phyloP scores from a whole-genome alignment of 2,113 vertebrate genomes.

The Atrichornis clamosus region DNA sequence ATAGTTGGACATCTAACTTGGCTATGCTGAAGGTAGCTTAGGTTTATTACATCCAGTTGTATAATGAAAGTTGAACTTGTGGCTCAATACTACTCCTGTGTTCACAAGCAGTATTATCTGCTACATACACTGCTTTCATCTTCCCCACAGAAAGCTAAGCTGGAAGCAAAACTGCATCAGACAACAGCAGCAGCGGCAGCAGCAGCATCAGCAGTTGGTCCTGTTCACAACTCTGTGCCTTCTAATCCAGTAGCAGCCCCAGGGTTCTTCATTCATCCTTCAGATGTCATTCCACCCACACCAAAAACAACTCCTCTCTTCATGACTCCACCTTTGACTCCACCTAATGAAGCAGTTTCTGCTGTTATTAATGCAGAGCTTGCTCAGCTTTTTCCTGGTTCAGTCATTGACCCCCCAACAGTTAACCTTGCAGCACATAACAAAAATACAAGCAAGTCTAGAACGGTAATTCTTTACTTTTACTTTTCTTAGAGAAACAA shows the following conservation, averaged over 20 bases:
- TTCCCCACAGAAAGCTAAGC: conserved; percentile 91
- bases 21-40: background rate
- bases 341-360: conserved; percentile 95
- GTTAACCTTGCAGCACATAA: conserved; percentile 91
- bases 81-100: background rate
- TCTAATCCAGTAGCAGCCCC: conserved; percentile 89
- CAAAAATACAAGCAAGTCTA: conserved; percentile 90
- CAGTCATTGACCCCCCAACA: conserved; percentile 90
- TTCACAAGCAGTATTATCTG: conserved; percentile 4
- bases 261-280: conserved; percentile 97
- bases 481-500: background rate
- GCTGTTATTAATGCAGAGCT: conserved; percentile 95
- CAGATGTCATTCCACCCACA: conserved; percentile 96
- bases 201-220: conserved; percentile 83
- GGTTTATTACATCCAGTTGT: background rate
- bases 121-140: conserved; percentile 54
- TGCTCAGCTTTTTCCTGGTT: conserved; percentile 94
- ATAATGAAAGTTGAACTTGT: background rate
- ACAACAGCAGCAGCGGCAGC: conserved; percentile 88
- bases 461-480: conserved; percentile 81
- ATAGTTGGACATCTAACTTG: background rate
- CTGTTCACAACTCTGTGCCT: conserved; percentile 94
- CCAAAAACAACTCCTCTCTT: conserved; percentile 98
- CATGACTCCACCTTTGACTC: conserved; percentile 98
- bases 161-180: conserved; percentile 98